Conservation (phyloP, 2,113 vertebrate genomes). For the Turnix velox region DNA sequence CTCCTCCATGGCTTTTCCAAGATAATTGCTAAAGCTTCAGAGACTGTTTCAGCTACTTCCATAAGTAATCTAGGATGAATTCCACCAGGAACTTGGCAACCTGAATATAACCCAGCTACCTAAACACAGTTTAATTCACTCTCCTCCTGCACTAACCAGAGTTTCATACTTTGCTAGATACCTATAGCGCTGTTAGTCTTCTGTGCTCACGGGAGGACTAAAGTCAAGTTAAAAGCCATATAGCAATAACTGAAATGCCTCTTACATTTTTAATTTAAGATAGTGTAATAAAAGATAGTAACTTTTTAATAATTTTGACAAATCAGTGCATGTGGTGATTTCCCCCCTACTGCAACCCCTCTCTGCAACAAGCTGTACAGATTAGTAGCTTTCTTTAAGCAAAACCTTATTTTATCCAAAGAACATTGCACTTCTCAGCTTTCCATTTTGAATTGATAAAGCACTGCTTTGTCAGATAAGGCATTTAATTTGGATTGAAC, state of each 20-base stretch:
- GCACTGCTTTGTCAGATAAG: not conserved
- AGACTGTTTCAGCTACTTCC: not conserved
- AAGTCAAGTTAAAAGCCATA: not conserved
- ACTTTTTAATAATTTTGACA: not conserved
- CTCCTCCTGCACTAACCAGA: not conserved
- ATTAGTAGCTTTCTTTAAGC: not conserved
- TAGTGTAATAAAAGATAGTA: not conserved
- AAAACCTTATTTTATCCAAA: not conserved
- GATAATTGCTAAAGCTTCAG: not conserved
- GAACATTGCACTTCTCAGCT: not conserved
- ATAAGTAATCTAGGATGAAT: not conserved
- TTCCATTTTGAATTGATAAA: not conserved
- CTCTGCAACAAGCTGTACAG: not conserved
- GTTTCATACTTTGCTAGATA: not conserved
- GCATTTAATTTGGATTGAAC: not conserved
- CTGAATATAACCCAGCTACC: not conserved
- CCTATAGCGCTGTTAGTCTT: not conserved
- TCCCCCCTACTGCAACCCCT: not conserved
- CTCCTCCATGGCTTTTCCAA: not conserved
- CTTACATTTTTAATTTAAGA: not conserved
- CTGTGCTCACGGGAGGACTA: not conserved
- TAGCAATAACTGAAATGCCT: not conserved
- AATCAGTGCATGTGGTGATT: fast-evolving
- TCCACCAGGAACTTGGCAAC: not conserved
- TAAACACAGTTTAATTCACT: not conserved